Base-by-base conservation (phyloP, 2,797 vertebrate genomes). In the Salmo trutta region DNA sequence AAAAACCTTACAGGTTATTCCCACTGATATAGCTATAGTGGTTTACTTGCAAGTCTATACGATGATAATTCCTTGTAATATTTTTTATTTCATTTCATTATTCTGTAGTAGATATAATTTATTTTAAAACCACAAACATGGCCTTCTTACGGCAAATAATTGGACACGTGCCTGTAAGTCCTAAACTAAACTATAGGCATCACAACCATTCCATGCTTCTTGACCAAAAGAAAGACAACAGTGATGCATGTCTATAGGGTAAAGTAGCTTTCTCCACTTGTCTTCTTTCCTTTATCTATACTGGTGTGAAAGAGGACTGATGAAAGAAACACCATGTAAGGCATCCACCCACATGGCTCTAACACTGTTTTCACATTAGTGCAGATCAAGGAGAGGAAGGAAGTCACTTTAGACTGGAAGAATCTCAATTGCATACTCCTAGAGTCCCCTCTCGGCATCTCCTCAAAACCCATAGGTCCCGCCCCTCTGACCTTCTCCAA, bases 1-100 rank as follows among this genome's bases (percentile, higher is more conserved):
- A 64, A 54, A 62, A 64, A 47, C 41, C 41, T 47, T 47, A 24
- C 88, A 91, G 77, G 21, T 14, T 33, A 56, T 17, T 17, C 29
- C 71, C 71, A 73, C 27, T 53, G 47, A 51, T 27, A 52, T 21
- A 71, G 94, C 92, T 95, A 93, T 93, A 93, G 91, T 91, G 87
- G 94, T 92, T 88, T 92, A 93, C 90, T 93, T 90, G 94, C 91
- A 93, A 94, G 95, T 94, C 94, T 94, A 87, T 84, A 88, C 87
- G 84, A 47, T 10, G 36, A 87, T 90, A 86, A 88, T 86, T 93
- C 93, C 91, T 91, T 88, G 75, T 83, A 90, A 78, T 88, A 90
- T 90, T 71, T 47, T 10, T 47, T 47, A 12, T 86, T 77, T 33
- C 10, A 31, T 33, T 3, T 29, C 1, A 36, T 64, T 36, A 62